These are phyloP conservation scores for Dicrostonyx torquatus DNA, from an alignment of 2,797 vertebrate species.

Conservation along the genomic window DNA sequence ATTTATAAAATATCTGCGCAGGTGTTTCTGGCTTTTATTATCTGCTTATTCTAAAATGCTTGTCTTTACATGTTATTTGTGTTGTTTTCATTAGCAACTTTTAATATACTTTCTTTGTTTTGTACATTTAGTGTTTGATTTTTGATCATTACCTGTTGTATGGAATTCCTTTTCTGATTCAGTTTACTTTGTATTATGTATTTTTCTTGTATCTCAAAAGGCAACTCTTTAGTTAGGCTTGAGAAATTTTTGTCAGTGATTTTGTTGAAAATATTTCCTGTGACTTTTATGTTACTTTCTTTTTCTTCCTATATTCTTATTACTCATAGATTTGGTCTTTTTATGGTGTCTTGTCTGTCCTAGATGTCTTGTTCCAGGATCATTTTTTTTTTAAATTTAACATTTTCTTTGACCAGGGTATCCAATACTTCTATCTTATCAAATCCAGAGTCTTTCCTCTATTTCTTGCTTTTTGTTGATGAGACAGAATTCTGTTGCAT, in stretches of 20 bases:
- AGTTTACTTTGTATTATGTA: neutral
- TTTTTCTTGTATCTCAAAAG: neutral
- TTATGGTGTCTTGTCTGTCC: neutral
- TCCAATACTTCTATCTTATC: neutral
- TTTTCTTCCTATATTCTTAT: neutral
- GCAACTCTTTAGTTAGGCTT: neutral
- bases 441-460: neutral
- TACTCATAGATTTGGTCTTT: neutral
- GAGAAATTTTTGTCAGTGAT: neutral
- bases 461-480: neutral
- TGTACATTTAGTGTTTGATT: neutral
- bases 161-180: neutral
- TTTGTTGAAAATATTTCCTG: neutral
- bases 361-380: neutral
- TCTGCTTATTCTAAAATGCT: neutral
- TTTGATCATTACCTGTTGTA: neutral
- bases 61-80: neutral
- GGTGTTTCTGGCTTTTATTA: neutral
- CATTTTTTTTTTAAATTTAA: neutral
- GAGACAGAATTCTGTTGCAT: neutral
- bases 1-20: neutral
- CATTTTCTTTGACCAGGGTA: neutral
- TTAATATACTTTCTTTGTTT: neutral
- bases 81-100: neutral
- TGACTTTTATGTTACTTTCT: neutral